Evolutionary conservation across 2,113 vertebrate genomes (phyloP).

Genomic region (Odontophorus gujanensis): DNA sequence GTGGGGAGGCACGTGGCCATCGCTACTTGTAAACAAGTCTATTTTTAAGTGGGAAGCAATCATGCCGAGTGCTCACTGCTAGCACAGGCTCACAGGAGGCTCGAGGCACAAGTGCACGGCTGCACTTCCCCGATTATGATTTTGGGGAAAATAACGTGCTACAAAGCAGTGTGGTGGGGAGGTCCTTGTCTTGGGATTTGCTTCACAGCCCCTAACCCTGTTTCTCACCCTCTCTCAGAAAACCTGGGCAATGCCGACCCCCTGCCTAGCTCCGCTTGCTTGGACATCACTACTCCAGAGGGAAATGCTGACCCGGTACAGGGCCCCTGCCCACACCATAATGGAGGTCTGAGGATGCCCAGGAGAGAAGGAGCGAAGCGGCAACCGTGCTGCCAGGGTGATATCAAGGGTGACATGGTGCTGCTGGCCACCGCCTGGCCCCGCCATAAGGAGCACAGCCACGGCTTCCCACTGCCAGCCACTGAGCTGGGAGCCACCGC

Average conservation of each 20-base stretch:
- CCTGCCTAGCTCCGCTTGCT: background rate
- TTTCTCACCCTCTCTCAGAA: conserved; percentile 21
- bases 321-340: background rate
- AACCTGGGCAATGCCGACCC: background rate
- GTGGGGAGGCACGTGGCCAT: background rate
- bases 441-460: conserved; percentile 26
- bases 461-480: conserved; percentile 76
- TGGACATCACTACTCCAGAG: background rate
- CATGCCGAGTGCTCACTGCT: background rate
- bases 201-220: background rate
- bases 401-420: background rate
- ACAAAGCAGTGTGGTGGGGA: background rate
- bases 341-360: background rate
- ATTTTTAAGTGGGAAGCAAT: conserved; percentile 57
- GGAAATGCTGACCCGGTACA: background rate
- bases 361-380: background rate
- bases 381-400: background rate
- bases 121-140: background rate
- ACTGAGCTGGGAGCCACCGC: conserved; percentile 80
- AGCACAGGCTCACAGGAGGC: background rate
- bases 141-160: background rate
- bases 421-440: background rate
- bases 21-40: conserved; percentile 62
- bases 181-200: background rate
- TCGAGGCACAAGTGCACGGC: background rate